These are phyloP conservation scores for Drosophila paulistorum DNA, from an alignment of 1,140 invertebrate genomes.

Conservation along the genomic window DNA sequence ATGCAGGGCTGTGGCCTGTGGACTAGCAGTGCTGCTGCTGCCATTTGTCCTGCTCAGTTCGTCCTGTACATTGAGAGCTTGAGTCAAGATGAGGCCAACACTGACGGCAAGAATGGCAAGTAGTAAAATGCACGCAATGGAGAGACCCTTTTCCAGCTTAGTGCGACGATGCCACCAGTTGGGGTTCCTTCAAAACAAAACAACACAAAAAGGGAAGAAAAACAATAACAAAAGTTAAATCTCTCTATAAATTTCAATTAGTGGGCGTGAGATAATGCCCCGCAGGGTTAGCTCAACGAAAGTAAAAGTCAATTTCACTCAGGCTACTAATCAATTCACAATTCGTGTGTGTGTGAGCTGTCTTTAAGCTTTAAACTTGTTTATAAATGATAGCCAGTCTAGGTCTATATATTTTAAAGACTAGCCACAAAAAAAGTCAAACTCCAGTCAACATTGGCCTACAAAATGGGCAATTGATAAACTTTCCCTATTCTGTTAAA, in stretches of 20 bases:
- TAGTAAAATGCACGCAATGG: slow-evolving; percentile 86
- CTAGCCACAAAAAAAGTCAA: not conserved
- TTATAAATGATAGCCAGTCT: slow-evolving; percentile 18
- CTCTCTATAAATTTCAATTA: slow-evolving; percentile 40
- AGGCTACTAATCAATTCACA: slow-evolving; percentile 38
- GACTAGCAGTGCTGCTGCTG: slow-evolving; percentile 19
- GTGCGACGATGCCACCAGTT: slow-evolving; percentile 94
- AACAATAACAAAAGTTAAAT: slow-evolving; percentile 18
- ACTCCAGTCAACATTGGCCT: not conserved
- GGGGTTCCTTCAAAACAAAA: slow-evolving; percentile 87
- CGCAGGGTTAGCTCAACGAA: slow-evolving; percentile 1
- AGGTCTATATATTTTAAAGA: not conserved
- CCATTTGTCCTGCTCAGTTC: not conserved
- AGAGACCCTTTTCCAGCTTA: slow-evolving; percentile 89
- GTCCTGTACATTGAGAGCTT: slow-evolving; percentile 37
- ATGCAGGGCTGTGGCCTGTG: slow-evolving; percentile 61
- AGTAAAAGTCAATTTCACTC: slow-evolving; percentile 46
- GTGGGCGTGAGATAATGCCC: slow-evolving; percentile 12
- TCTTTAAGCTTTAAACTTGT: slow-evolving; percentile 44
- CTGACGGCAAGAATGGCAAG: slow-evolving; percentile 87
- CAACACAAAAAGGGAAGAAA: slow-evolving; percentile 5
- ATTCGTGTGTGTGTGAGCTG: slow-evolving; percentile 23
- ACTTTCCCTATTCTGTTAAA: too few species aligned
- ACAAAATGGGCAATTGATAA: not conserved
- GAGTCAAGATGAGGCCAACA: slow-evolving; percentile 87